Evolutionary conservation across 2,113 vertebrate genomes (phyloP).

Genomic region (Anolis carolinensis): DNA sequence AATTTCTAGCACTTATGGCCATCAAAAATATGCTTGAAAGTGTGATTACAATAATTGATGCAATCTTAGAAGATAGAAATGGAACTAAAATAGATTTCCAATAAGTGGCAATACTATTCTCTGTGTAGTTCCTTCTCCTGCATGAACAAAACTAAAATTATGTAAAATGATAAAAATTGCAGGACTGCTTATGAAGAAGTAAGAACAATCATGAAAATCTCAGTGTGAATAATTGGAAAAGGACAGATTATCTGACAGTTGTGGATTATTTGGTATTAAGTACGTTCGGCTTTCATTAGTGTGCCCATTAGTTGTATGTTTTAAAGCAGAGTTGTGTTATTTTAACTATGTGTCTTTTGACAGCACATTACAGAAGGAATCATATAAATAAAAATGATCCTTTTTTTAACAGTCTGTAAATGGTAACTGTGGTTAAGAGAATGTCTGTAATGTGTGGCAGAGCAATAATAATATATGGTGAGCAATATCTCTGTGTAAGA

Average conservation of each 20-base stretch:
- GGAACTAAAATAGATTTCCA: neutral
- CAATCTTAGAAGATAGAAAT: neutral
- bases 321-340: neutral
- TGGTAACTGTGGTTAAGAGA: neutral
- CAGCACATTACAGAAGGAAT: neutral
- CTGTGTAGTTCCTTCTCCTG: neutral
- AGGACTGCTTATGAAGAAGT: neutral
- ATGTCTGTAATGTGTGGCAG: constrained; percentile 29
- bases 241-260: neutral
- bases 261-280: neutral
- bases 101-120: neutral
- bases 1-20: neutral
- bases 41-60: neutral
- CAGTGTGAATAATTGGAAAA: neutral
- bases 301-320: neutral
- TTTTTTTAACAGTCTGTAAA: neutral
- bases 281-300: neutral
- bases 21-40: neutral
- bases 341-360: neutral
- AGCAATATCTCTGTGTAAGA: constrained; percentile 62
- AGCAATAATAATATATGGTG: constrained; percentile 49
- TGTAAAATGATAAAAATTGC: neutral
- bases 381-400: neutral
- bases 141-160: neutral
- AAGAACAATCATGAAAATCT: neutral